Evolutionary conservation across 2,797 vertebrate species (phyloP).

Genomic region (Muscicapa striata): DNA sequence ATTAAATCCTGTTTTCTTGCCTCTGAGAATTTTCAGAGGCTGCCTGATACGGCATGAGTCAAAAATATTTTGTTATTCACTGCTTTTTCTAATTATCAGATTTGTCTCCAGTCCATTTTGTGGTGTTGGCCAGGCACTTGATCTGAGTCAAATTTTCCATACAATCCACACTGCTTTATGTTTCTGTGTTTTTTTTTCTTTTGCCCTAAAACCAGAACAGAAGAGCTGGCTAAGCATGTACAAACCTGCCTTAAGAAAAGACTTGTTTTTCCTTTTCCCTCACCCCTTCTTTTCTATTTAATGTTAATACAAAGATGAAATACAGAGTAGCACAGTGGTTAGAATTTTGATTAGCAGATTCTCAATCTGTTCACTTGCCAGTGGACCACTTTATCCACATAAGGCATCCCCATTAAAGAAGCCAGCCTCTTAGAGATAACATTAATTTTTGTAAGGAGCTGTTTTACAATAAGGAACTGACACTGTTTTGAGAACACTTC

Average conservation of each 20-base stretch:
- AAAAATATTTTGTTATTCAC: slow-evolving; percentile 78
- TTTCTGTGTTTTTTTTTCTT: slow-evolving; percentile 23
- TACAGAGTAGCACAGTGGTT: background rate
- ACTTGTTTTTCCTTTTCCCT: slow-evolving; percentile 48
- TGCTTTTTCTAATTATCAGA: slow-evolving; percentile 80
- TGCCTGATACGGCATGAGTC: slow-evolving; percentile 75
- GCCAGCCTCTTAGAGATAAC: background rate
- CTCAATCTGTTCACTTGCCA: background rate
- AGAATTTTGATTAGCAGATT: background rate
- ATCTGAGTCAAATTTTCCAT: slow-evolving; percentile 78
- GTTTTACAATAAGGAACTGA: background rate
- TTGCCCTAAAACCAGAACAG: slow-evolving; percentile 63
- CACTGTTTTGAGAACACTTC: background rate
- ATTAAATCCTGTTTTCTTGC: slow-evolving; percentile 26
- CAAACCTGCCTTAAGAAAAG: slow-evolving; percentile 67
- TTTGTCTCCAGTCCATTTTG: slow-evolving; percentile 78
- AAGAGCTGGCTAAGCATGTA: slow-evolving; percentile 61
- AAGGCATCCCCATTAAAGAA: background rate
- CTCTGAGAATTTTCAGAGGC: slow-evolving; percentile 50
- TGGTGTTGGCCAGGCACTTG: slow-evolving; percentile 73
- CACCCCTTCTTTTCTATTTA: background rate
- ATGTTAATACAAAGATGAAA: background rate
- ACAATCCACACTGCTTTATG: slow-evolving; percentile 66
- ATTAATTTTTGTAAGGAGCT: background rate
- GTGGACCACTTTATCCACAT: background rate